Base-by-base conservation (phyloP, 2,888 invertebrate species). In the Nymphalis c-album region DNA sequence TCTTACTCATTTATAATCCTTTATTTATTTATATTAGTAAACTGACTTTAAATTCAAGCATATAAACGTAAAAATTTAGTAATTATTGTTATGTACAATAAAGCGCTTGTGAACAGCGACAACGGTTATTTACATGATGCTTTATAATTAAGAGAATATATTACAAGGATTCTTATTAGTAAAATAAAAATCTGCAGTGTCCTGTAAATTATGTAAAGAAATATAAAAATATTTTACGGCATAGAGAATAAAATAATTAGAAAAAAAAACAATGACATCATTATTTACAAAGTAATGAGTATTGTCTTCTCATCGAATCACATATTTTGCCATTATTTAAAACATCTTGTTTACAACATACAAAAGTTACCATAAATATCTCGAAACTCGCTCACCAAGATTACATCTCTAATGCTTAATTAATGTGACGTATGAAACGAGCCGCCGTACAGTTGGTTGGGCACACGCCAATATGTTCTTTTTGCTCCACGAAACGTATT, bases 401-500 rank as follows among this genome's bases (percentile, higher is more conserved):
- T 90, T 83, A 73, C 84, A 88, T 89, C 87, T 85, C 87, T 85
- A 85, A 87, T 88, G 77, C 82, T 84, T 89, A 88, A 89, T 89
- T 90, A 88, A 90, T 88, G 87, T 85, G 88, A 88, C 84, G 85
- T 84, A 85, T 82, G 82, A 84, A 87, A 88, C 87, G 84, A 86
- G 84, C 85, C 82, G 81, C 80, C 77, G 80, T 86, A 85, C 85
- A 87, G 85, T 85, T 81, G 82, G 85, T 87, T 91, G 91, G 91
- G 90, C 80, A 78, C 73, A 76, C 81, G 91, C 91, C 90, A 91
- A 85, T 75, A 73, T 80, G 76, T 76, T 82, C 85, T 86, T 88
- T 90, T 91, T 91, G 86, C 78, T 90, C 85, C 76, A 77, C 79
- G 74, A 78, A 78, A 76, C 78, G 75, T 79, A 70, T 73, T 76